Evolutionary conservation across 1,140 invertebrate genomes (phyloP).

Genomic region (Catajapyx aquilonaris): DNA sequence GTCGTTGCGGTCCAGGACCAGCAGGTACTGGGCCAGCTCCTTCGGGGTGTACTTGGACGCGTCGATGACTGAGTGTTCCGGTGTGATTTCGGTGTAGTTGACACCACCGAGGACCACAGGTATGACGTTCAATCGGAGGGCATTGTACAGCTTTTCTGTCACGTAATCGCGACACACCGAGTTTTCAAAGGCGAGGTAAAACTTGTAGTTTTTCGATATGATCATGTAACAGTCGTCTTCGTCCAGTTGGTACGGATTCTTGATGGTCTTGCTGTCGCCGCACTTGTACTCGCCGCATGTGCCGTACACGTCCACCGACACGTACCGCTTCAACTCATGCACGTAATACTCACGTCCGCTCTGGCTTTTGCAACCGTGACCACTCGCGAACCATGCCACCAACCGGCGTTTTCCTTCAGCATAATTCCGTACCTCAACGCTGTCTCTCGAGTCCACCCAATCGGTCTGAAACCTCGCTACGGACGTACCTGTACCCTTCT

Average conservation of each 20-base stretch:
- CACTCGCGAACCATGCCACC: conserved; percentile 27
- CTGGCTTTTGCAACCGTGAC: conserved; percentile 20
- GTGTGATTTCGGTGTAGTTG: conserved; percentile 17
- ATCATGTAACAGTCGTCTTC: conserved; percentile 15
- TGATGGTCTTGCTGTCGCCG: conserved; percentile 12
- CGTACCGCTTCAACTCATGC: conserved; percentile 21
- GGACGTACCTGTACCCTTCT: neutral
- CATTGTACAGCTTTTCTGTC: conserved; percentile 27
- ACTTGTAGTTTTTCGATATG: conserved; percentile 25
- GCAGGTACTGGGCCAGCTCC: conserved; percentile 22
- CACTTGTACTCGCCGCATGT: conserved; percentile 20
- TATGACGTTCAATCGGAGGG: conserved; percentile 16
- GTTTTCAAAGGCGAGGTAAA: conserved; percentile 30
- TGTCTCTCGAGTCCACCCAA: conserved; percentile 10
- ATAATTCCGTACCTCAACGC: conserved; percentile 10
- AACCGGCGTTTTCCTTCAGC: conserved; percentile 10
- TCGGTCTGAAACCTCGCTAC: conserved; percentile 6
- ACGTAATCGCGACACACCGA: conserved; percentile 31
- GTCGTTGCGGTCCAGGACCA: conserved; percentile 19
- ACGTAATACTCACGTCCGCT: conserved; percentile 24
- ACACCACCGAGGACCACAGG: conserved; percentile 20
- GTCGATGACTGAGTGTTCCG: conserved; percentile 21
- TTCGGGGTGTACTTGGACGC: conserved; percentile 23
- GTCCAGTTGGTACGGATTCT: conserved; percentile 14
- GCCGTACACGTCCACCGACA: conserved; percentile 32